Percentiles rank a stretch among this genome's conserved stretches.
Conservation (phyloP, 2,888 invertebrate genomes). For the Drosophila mettleri region DNA sequence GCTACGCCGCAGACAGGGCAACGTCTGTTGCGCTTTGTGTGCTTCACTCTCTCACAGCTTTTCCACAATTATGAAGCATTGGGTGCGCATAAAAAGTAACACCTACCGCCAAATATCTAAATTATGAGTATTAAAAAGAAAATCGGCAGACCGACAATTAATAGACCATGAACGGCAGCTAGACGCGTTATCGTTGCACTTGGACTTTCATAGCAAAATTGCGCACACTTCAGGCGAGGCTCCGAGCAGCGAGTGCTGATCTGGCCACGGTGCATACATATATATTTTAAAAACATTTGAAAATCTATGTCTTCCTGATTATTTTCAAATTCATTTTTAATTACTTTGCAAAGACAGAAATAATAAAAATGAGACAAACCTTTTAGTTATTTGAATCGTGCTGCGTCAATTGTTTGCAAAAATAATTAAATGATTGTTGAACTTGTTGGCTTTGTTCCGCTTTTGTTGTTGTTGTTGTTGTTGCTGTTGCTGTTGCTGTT, state of each 20-base stretch:
- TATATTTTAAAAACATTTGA: no score
- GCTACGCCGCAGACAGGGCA: slow-evolving; percentile 3
- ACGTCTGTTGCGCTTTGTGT: slow-evolving; percentile 10
- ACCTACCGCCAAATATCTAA: slow-evolving; percentile 18
- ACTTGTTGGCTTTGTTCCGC: slow-evolving; percentile 10
- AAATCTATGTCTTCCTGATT: slow-evolving; percentile 5
- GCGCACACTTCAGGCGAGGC: slow-evolving; percentile 16
- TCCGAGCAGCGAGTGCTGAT: not conserved
- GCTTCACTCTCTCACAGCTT: slow-evolving; percentile 15
- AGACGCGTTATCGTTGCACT: slow-evolving; percentile 49
- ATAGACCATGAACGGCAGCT: slow-evolving; percentile 74
- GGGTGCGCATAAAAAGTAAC: slow-evolving; percentile 16
- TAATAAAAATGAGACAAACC: slow-evolving; percentile 33
- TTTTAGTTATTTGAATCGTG: slow-evolving; percentile 3
- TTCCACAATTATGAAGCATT: slow-evolving; percentile 7
- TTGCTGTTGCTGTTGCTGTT: not conserved
- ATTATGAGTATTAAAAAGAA: slow-evolving; percentile 54
- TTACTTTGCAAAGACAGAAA: slow-evolving; percentile 3
- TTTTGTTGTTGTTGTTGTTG: not conserved
- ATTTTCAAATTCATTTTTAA: not conserved
- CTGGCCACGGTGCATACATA: not conserved
- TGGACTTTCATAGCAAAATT: slow-evolving; percentile 38
- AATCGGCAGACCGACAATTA: slow-evolving; percentile 61
- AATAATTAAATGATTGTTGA: slow-evolving; percentile 7
- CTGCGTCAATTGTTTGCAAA: slow-evolving; percentile 26